These are phyloP conservation scores for Eustalomyia histrio DNA, from an alignment of 2,888 invertebrate species.

Conservation along the genomic window DNA sequence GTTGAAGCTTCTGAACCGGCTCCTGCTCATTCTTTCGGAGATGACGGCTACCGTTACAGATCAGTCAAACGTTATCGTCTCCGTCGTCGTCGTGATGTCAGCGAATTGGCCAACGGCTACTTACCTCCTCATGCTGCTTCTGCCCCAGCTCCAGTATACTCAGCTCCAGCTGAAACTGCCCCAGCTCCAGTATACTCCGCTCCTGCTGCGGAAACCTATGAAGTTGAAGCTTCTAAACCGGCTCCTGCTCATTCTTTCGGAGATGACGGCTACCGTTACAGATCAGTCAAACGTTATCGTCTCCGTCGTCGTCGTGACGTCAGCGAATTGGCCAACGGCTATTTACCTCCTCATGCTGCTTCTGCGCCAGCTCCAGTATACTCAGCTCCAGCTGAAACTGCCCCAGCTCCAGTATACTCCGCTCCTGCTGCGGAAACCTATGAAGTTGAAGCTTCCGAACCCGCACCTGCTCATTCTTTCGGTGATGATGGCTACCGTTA, in stretches of 20 bases:
- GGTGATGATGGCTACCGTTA: slow-evolving; percentile 46
- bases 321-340: slow-evolving; percentile 49
- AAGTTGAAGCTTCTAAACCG: slow-evolving; percentile 45
- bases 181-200: slow-evolving; percentile 46
- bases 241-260: slow-evolving; percentile 44
- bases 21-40: slow-evolving; percentile 36
- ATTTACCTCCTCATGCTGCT: slow-evolving; percentile 57
- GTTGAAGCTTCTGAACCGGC: slow-evolving; percentile 44
- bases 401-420: slow-evolving; percentile 44
- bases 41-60: slow-evolving; percentile 48
- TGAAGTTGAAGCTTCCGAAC: slow-evolving; percentile 46
- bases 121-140: slow-evolving; percentile 54
- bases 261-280: slow-evolving; percentile 47
- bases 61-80: slow-evolving; percentile 49
- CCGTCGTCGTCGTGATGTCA: slow-evolving; percentile 54
- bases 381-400: slow-evolving; percentile 21
- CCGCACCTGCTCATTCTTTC: slow-evolving; percentile 42
- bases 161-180: slow-evolving; percentile 20
- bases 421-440: slow-evolving; percentile 43
- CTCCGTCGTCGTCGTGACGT: slow-evolving; percentile 53
- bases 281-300: slow-evolving; percentile 48
- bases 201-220: slow-evolving; percentile 42
- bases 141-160: slow-evolving; percentile 36
- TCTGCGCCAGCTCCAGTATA: slow-evolving; percentile 37
- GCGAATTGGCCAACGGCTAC: slow-evolving; percentile 53